Conservation (phyloP, 2,113 vertebrate species). For the Tylochromis polylepis region DNA sequence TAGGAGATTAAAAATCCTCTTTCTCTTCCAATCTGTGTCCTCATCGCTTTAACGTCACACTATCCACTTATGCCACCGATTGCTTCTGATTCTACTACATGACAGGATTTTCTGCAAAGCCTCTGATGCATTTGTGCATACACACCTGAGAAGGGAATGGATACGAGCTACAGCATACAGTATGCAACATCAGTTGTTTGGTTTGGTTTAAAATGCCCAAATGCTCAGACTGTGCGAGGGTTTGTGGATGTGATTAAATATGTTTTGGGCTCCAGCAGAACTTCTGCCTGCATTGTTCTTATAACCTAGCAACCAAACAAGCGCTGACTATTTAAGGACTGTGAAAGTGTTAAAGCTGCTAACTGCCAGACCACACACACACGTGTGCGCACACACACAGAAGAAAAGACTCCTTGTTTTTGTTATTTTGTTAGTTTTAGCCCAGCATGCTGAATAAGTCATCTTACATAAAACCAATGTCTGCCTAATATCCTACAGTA, state of each 20-base stretch:
- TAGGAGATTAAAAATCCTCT: conserved; percentile 57
- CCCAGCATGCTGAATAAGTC: not conserved
- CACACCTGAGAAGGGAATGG: not conserved
- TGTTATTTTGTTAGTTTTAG: not conserved
- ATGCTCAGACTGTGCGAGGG: not conserved
- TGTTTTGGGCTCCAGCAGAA: not conserved
- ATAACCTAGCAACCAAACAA: conserved; percentile 52
- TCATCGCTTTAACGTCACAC: not conserved
- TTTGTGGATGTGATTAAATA: not conserved
- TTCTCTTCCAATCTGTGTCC: conserved; percentile 5
- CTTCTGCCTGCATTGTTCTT: conserved; percentile 7
- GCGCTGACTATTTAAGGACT: conserved; percentile 42
- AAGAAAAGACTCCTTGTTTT: not conserved
- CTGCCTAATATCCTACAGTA: not conserved
- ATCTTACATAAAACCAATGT: not conserved
- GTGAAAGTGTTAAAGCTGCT: conserved; percentile 33
- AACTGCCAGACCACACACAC: not conserved
- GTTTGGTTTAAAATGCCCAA: not conserved
- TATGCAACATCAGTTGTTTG: not conserved
- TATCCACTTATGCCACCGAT: conserved; percentile 18
- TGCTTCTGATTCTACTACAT: conserved; percentile 30
- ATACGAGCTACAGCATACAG: not conserved
- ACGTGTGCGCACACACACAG: not conserved
- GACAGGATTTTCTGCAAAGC: conserved; percentile 39
- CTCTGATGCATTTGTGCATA: not conserved